Conservation (phyloP, 2,888 invertebrate genomes). For the Scaptomyza cyrtandrae region DNA sequence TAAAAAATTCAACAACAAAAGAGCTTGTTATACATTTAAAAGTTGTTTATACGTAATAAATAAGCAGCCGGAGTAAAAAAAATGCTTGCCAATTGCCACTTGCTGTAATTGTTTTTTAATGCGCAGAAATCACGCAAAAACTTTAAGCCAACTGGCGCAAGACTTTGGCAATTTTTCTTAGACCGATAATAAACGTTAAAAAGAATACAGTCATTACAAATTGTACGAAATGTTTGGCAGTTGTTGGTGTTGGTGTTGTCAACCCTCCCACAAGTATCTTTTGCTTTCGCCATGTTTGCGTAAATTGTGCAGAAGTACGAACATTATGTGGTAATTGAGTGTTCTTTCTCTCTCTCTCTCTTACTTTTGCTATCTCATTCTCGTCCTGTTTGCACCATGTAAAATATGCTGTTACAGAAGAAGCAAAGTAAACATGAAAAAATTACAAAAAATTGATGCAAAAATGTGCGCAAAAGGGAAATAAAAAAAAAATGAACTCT, state of each 20-base stretch:
- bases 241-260: slow-evolving; percentile 12
- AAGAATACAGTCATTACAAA: slow-evolving; percentile 61
- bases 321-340: slow-evolving; percentile 77
- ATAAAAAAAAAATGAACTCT: slow-evolving; percentile 2
- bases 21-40: no score
- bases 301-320: slow-evolving; percentile 76
- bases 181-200: slow-evolving; percentile 21
- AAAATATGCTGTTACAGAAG: slow-evolving; percentile 47
- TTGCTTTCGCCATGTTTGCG: slow-evolving; percentile 58
- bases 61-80: no score
- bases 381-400: slow-evolving; percentile 35
- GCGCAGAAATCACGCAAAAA: slow-evolving; percentile 60
- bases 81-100: no score
- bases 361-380: background rate
- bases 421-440: background rate
- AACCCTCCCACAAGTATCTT: slow-evolving; percentile 14
- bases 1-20: no score
- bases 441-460: slow-evolving; percentile 7
- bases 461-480: slow-evolving; percentile 33
- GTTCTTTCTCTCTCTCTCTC: slow-evolving; percentile 28
- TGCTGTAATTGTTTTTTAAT: slow-evolving; percentile 51
- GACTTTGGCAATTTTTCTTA: slow-evolving; percentile 58
- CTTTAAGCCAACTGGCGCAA: slow-evolving; percentile 30
- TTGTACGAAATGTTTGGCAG: slow-evolving; percentile 46
- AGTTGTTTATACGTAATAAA: no score